A percentile compares a stretch with the other conserved stretches of the same genome.
These are phyloP conservation scores for Spilosoma lubricipeda DNA, from an alignment of 2,888 invertebrate genomes.

Conservation along the genomic window DNA sequence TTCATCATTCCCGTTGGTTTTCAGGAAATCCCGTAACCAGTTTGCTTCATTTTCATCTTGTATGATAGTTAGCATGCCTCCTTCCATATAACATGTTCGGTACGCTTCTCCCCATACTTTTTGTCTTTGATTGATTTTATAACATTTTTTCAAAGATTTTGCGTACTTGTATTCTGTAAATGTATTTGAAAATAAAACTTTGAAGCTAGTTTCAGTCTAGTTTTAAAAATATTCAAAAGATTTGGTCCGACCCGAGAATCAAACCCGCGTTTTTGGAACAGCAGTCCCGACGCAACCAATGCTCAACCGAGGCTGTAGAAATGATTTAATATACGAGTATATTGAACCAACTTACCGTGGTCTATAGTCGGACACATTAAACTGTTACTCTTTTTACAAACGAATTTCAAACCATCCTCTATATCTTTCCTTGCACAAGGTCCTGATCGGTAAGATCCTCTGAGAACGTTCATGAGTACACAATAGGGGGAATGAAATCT, in stretches of 20 bases:
- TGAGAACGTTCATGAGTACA: constrained; percentile 41
- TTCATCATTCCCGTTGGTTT: neutral
- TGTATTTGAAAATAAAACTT: neutral
- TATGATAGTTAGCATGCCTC: constrained; percentile 43
- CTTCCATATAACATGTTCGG: constrained; percentile 55
- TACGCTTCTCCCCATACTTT: constrained; percentile 52
- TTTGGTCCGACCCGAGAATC: too few species aligned
- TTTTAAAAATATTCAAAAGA: too few species aligned
- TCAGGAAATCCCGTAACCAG: neutral
- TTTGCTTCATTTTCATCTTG: constrained; percentile 28
- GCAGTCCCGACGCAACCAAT: too few species aligned
- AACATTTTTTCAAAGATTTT: constrained; percentile 46
- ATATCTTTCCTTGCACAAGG: constrained; percentile 16
- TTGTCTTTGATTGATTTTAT: constrained; percentile 47
- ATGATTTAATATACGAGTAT: neutral
- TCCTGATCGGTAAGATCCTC: constrained; percentile 29
- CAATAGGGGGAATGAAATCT: constrained; percentile 23
- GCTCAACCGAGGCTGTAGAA: too few species aligned
- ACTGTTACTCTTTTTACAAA: constrained; percentile 48
- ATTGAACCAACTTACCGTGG: constrained; percentile 30
- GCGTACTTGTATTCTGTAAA: constrained; percentile 46
- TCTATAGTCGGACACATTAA: constrained; percentile 53
- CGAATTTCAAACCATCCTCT: constrained; percentile 27
- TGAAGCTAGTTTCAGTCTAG: too few species aligned
- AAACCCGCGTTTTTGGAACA: too few species aligned